These are phyloP conservation scores for Eristalis pertinax DNA, from an alignment of 2,888 invertebrate genomes.

Conservation along the genomic window DNA sequence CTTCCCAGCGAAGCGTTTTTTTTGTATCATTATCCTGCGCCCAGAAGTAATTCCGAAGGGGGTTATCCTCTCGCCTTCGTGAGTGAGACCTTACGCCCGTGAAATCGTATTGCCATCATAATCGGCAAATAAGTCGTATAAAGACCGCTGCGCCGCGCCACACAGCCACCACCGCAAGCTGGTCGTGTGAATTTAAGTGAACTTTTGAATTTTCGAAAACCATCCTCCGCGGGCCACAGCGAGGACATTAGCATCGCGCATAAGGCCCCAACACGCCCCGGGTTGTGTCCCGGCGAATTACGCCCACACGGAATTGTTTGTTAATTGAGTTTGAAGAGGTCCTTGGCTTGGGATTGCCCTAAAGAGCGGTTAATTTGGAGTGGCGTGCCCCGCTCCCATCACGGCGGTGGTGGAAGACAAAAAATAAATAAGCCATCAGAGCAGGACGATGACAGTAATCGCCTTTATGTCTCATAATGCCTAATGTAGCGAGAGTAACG, in stretches of 20 bases:
- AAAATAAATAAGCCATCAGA: slow-evolving; percentile 32
- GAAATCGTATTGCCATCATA: slow-evolving; percentile 55
- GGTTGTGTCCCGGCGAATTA: neutral
- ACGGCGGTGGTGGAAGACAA: neutral
- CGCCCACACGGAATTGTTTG: slow-evolving; percentile 13
- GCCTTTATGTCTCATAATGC: slow-evolving; percentile 33
- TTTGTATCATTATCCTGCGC: slow-evolving; percentile 57
- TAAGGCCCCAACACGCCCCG: neutral
- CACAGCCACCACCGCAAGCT: neutral
- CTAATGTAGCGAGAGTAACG: slow-evolving; percentile 43
- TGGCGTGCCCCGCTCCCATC: slow-evolving; percentile 1
- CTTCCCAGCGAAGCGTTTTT: slow-evolving; percentile 31
- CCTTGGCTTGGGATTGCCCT: slow-evolving; percentile 9
- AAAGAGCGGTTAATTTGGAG: slow-evolving; percentile 7
- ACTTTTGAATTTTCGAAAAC: slow-evolving; percentile 39
- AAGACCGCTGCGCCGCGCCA: neutral
- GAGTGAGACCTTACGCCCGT: slow-evolving; percentile 28
- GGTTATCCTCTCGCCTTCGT: neutral
- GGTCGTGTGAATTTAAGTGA: slow-evolving; percentile 38
- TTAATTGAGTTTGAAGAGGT: slow-evolving; percentile 30
- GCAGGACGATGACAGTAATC: slow-evolving; percentile 29
- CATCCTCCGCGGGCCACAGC: slow-evolving; percentile 7
- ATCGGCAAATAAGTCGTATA: slow-evolving; percentile 46
- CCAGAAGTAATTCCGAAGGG: slow-evolving; percentile 16
- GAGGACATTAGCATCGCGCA: slow-evolving; percentile 12